Evolutionary conservation across 2,113 vertebrate genomes (phyloP).

Genomic region (Pteronura brasiliensis): DNA sequence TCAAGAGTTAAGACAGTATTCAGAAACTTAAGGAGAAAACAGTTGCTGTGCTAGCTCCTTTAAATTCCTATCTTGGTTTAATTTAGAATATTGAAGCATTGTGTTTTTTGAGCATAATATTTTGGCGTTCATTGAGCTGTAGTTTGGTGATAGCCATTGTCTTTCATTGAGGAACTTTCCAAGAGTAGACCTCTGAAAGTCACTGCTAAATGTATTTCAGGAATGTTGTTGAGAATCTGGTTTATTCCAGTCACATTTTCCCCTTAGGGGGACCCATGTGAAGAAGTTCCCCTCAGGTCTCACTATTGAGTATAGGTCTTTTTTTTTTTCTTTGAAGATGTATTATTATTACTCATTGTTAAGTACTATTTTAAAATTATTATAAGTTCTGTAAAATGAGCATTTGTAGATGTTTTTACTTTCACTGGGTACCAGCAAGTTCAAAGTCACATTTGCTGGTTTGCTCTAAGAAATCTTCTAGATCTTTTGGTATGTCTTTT

Average conservation of each 20-base stretch:
- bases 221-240: background rate
- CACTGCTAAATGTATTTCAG: background rate
- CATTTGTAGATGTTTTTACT: background rate
- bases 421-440: background rate
- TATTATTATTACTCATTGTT: slow-evolving; percentile 12
- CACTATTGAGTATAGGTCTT: background rate
- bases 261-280: background rate
- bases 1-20: background rate
- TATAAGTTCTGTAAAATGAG: background rate
- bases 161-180: background rate
- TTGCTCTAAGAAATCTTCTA: background rate
- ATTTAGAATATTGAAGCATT: background rate
- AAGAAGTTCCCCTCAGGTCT: background rate
- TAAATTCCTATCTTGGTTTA: background rate
- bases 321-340: background rate
- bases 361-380: slow-evolving; percentile 24
- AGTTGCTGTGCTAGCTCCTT: background rate
- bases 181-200: background rate
- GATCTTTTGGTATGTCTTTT: background rate
- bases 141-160: background rate
- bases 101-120: background rate
- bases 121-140: background rate
- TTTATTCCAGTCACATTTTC: background rate
- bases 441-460: background rate
- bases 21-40: background rate